Base-by-base conservation (phyloP, 2,113 vertebrate species). In the Pholis gunnellus region DNA sequence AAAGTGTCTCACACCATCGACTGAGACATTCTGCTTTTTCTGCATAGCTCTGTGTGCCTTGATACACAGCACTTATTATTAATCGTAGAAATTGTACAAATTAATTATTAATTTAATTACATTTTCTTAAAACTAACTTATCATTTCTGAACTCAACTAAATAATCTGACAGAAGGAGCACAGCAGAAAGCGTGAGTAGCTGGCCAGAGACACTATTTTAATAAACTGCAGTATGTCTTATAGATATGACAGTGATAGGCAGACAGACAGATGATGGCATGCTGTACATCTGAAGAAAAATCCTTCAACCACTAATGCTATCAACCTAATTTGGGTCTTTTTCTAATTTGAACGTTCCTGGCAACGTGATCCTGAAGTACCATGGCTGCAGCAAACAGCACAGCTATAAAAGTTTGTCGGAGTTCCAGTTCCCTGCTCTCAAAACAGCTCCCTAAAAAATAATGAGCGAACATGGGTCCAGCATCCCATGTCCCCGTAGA, bases 1-100 rank as follows among this genome's bases (percentile, higher is more conserved):
- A 79, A 93, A 89, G 90, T 91, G 87, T 91, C 89, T 91, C 77
- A 82, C 72, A 69, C 57, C 82, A 94, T 93, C 87, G 86, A 89
- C 92, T 88, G 63, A 85, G 78, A 81, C 76, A 42, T 90, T 85
- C 61, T 77, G 60, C 74, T 75, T 70, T 82, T 86, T 79, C 78
- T 78, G 50, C 42, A 65, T 44, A 63, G 42, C 78, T 46, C 78
- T 42, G 54, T 59, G 56, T 81, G 75, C 65, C 77, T 79, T 27
- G 42, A 72, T 77, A 72, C 66, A 63, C 71, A 66, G 65, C n/a
- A 48, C 48, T 44, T 38, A 67, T 87, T 79, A 93, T 86, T 89
- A 86, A 91, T 87, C 14, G 44, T 20, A 65, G n/a, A 22, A 34
- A 66, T 36, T 76, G 76, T 81, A 44, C 69, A 67, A 83, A 87